Evolutionary conservation across 37 sponge, comb jelly and placozoan genomes (phyloP).

Genomic region (Spongilla lacustris): DNA sequence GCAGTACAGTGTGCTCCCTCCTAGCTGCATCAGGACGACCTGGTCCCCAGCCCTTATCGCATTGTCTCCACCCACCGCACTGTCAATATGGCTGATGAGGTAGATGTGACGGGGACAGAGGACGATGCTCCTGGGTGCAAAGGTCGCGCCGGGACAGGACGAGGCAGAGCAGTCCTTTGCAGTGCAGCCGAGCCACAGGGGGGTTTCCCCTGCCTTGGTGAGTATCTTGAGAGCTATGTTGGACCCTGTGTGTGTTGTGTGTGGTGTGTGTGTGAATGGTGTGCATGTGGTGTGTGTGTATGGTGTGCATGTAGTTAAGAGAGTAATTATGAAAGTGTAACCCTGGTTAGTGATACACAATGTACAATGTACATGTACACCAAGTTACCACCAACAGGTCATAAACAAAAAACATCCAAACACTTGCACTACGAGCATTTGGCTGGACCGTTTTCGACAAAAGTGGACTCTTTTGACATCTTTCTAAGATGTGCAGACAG

Average conservation of each 20-base stretch:
- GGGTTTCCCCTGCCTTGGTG: not conserved
- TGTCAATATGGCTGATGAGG: not conserved
- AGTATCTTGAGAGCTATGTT: not conserved
- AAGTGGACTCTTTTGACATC: too few species aligned
- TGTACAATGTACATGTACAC: too few species aligned
- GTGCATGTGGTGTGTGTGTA: not conserved
- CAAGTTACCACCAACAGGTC: too few species aligned
- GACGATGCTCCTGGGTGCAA: not conserved
- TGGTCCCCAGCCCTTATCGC: not conserved
- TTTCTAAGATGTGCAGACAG: too few species aligned
- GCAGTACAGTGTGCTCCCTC: not conserved
- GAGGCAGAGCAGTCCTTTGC: not conserved
- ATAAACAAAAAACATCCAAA: too few species aligned
- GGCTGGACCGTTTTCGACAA: too few species aligned
- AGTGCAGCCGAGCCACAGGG: not conserved
- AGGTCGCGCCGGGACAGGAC: not conserved
- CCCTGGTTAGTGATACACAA: not conserved
- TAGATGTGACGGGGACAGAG: not conserved
- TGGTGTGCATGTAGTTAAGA: not conserved
- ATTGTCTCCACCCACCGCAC: not conserved
- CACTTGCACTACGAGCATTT: too few species aligned
- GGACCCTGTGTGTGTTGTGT: not conserved
- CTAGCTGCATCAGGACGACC: not conserved
- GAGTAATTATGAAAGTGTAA: not conserved
- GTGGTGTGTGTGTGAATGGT: not conserved